Percentiles rank a stretch among this genome's conserved stretches.
Evolutionary conservation across 2,113 vertebrate species (phyloP).

Genomic region (Phalacrocorax brasilianus): DNA sequence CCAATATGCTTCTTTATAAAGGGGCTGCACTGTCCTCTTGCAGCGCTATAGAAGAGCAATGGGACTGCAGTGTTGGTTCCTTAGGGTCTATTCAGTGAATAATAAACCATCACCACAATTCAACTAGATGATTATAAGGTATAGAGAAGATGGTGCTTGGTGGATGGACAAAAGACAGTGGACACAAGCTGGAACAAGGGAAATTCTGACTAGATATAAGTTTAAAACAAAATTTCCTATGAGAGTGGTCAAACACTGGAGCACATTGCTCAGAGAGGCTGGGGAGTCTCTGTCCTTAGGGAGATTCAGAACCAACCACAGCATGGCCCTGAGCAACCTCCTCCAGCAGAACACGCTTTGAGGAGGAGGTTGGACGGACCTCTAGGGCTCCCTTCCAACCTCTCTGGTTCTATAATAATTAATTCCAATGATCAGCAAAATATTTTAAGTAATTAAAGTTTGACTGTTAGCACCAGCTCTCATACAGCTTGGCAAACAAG

Average conservation of each 20-base stretch:
- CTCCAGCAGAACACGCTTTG: neutral
- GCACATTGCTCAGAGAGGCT: neutral
- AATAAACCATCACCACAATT: neutral
- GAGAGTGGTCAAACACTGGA: neutral
- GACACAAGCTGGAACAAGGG: neutral
- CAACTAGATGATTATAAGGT: neutral
- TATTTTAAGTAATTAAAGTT: neutral
- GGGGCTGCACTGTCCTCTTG: neutral
- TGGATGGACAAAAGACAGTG: neutral
- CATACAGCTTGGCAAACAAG: neutral
- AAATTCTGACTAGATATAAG: neutral
- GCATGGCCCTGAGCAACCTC: neutral
- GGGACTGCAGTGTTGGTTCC: neutral
- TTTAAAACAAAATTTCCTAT: neutral
- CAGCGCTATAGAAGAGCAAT: neutral
- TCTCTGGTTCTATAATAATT: neutral
- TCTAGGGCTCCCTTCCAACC: neutral
- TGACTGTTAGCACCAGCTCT: neutral
- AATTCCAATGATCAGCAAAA: neutral
- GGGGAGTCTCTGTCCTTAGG: neutral
- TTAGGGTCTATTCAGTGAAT: neutral
- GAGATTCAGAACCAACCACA: neutral
- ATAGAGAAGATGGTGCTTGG: neutral
- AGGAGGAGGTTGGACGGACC: neutral
- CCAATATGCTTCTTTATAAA: rapidly evolving